These are phyloP conservation scores for Volucella bombylans DNA, from an alignment of 2,888 invertebrate species.

Conservation along the genomic window DNA sequence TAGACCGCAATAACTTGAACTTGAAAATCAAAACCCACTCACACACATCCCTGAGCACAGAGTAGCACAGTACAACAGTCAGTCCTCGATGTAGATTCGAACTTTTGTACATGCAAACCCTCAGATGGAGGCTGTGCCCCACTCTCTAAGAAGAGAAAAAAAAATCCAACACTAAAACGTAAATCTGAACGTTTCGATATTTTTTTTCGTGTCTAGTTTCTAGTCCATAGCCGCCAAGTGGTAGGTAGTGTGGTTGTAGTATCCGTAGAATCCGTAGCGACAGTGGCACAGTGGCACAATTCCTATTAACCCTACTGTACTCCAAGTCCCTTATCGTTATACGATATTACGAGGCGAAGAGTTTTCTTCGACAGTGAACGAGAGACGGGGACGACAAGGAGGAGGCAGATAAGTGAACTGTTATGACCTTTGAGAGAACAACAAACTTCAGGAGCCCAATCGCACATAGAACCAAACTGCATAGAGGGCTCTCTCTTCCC, in stretches of 20 bases:
- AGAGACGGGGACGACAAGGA: conserved; percentile 4
- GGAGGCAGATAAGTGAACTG: conserved; percentile 37
- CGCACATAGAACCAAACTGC: background rate
- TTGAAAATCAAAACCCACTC: conserved; percentile 66
- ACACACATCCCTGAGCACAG: background rate
- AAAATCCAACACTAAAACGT: conserved; percentile 40
- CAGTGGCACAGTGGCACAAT: conserved; percentile 67
- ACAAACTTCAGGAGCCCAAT: conserved; percentile 66
- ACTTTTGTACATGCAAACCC: conserved; percentile 31
- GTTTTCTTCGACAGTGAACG: conserved; percentile 15
- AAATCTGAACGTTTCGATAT: conserved; percentile 46
- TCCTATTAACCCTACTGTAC: conserved; percentile 52
- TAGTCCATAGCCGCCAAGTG: conserved; percentile 2
- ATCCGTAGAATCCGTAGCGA: conserved; percentile 16
- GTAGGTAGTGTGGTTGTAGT: background rate
- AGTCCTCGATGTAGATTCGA: conserved; percentile 25
- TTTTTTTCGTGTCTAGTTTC: conserved; percentile 18
- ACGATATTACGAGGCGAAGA: background rate
- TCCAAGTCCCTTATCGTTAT: conserved; percentile 49
- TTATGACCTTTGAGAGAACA: conserved; percentile 72
- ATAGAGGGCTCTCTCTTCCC: conserved; percentile 30
- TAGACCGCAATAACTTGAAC: conserved; percentile 72
- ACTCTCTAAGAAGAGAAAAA: background rate
- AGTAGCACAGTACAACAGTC: background rate
- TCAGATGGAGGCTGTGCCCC: background rate